Evolutionary conservation across 37 sponge, comb jelly and placozoan genomes (phyloP), one percentile per base, ranked within the genome.

Genomic region (Chondrosia reniformis): DNA sequence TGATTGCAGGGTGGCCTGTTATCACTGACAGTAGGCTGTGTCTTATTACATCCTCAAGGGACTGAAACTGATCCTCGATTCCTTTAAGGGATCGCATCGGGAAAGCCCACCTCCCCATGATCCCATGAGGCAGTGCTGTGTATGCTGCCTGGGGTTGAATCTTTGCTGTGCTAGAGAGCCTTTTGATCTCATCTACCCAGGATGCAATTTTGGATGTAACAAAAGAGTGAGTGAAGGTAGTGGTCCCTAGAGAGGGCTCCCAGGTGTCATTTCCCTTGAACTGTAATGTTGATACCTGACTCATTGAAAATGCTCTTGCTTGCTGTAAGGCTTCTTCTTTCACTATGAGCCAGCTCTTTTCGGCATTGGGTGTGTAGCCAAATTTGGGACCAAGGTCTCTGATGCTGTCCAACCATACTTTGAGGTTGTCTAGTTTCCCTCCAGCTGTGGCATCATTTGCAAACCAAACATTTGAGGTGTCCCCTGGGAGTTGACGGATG

Each of bases 371-470:
- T n/a, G 25, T 4, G 36, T 64, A 64, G 25, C 66, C 33, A 10
- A 30, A 64, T 4, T 3, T 4, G 25, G 66, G 66, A 30, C 33
- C 66, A 30, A 30, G 19, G 27, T 62, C 27, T n/a, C 63, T 22
- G 63, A 62, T 22, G 63, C 63, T n/a, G 21, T 62, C 63, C 63
- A 22, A 62, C 63, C 63, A 62, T 12, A 12, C n/a, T 62, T 62
- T 62, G 63, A 62, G 63, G 28, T 62, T 62, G 63, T 62, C 63
- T 12, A 62, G 63, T 62, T 62, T 12, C 63, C 63, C 63, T 62
- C 63, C 63, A 62, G 63, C 63, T 28, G 63, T 62, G 21, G 63
- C 63, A 62, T 62, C 63, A 62, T 62, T 28, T 62, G 63, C 63
- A 62, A 62, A 62, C 63, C 63, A 62, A 25, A 62, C 63, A n/a